Evolutionary conservation across 1,140 invertebrate genomes (phyloP), one percentile per base, ranked within the genome.

Genomic region (Caenorhabditis remanei): DNA sequence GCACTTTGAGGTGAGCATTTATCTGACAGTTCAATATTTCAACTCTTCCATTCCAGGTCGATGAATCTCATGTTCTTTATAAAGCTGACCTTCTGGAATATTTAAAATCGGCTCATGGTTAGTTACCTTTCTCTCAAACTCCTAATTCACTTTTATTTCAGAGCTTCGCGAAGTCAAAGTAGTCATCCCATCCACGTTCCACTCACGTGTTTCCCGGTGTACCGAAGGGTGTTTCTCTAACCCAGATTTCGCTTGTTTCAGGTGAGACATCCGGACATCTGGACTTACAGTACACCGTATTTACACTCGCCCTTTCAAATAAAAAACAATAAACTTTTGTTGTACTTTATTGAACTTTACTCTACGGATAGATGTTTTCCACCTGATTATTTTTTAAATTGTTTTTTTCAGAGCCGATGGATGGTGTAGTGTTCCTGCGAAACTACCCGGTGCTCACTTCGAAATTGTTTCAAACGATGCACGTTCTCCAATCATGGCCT

Each of bases 1-100:
- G 53, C n/a, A 32, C 19, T 56, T 87, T 24, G 86, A 87, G 61
- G 53, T 87, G 5, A 19, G 1, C 56, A 58, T 58, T n/a, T 58
- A 4, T n/a, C n/a, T n/a, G n/a, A 19, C n/a, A 46, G 2, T 46
- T 46, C 2, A 46, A 3, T n/a, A 48, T 53, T 53, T 53, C 2
- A 53, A 14, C 3, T 53, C 50, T 46, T 75, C 11, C 40, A 41
- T 79, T 50, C 4, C 21, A 79, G 71, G 71, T 79, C 3, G 86
- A 71, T 46, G 86, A 87, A 65, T 87, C 86, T 6, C 86, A 87
- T 50, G 86, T 87, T n/a, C 86, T 87, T 13, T 87, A 87, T 21
- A 87, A 87, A 56, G 71, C 43, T 41, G 86, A 87, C 40, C 75
- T 87, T 13, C 75, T 87, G 56, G 55, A 65, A 11, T 87, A 71